Evolutionary conservation across 2,113 vertebrate genomes (phyloP).

Genomic region (Scophthalmus maximus): DNA sequence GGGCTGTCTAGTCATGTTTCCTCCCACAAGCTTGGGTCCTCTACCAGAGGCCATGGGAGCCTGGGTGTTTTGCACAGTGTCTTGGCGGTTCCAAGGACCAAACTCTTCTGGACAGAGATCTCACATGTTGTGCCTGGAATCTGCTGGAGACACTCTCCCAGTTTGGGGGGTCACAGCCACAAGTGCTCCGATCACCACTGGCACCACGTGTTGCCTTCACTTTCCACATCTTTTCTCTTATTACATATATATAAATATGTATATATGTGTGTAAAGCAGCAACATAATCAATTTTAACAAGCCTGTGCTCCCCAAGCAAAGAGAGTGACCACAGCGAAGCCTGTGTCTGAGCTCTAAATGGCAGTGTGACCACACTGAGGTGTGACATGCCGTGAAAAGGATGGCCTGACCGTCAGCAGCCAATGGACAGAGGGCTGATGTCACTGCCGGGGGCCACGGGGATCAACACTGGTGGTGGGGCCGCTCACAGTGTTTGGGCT

Average conservation of each 20-base stretch:
- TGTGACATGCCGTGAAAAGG: slow-evolving; percentile 40
- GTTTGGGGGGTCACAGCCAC: too few relatives aligned
- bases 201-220: too few relatives aligned
- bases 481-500: slow-evolving; percentile 26
- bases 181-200: too few relatives aligned
- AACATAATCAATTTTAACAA: not conserved
- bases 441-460: slow-evolving; percentile 43
- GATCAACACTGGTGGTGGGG: slow-evolving; percentile 43
- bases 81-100: too few relatives aligned
- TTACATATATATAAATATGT: not conserved
- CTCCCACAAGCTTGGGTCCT: too few relatives aligned
- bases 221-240: too few relatives aligned
- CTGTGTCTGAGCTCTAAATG: slow-evolving; percentile 17
- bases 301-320: not conserved
- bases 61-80: too few relatives aligned
- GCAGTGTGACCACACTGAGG: slow-evolving; percentile 32
- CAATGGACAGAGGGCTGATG: slow-evolving; percentile 66
- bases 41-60: too few relatives aligned
- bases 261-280: not conserved
- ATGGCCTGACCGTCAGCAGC: slow-evolving; percentile 68
- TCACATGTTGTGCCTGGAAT: too few relatives aligned
- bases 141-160: too few relatives aligned
- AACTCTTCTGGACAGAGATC: too few relatives aligned
- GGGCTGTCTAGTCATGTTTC: too few relatives aligned
- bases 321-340: slow-evolving; percentile 4